A percentile compares a stretch with the other conserved stretches of the same genome.
Conservation (phyloP, 2,113 vertebrate genomes). For the Ctenodactylus gundi region DNA sequence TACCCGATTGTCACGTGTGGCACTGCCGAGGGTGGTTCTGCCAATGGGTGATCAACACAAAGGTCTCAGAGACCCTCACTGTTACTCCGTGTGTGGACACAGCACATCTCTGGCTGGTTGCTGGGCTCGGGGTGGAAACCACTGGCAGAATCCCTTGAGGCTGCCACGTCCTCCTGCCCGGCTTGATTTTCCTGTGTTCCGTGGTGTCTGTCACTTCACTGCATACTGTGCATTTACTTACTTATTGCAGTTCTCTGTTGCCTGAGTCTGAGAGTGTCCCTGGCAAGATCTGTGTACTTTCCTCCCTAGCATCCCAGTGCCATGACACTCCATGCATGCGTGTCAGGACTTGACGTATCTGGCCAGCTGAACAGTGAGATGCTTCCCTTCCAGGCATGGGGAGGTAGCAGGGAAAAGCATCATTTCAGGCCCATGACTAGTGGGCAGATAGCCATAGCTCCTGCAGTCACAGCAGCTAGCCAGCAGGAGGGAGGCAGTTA, state of each 20-base stretch:
- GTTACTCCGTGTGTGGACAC: accelerated
- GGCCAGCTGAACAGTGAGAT: too few species aligned
- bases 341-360: background rate
- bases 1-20: background rate
- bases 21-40: background rate
- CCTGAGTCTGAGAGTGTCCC: background rate
- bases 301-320: background rate
- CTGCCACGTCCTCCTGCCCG: accelerated
- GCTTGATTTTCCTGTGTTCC: background rate
- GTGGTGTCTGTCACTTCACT: accelerated
- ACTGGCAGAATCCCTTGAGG: accelerated
- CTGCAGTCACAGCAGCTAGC: background rate
- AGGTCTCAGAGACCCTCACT: background rate
- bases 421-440: background rate
- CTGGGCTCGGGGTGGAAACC: background rate
- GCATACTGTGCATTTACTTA: accelerated
- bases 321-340: background rate
- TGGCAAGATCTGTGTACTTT: background rate
- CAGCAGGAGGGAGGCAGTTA: accelerated
- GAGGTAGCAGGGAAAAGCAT: too few species aligned
- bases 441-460: background rate
- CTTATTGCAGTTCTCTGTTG: accelerated
- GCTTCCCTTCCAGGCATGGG: background rate
- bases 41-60: background rate
- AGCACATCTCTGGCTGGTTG: accelerated